Evolutionary conservation across 2,888 invertebrate genomes (phyloP).

Genomic region (Pinctada fucata): DNA sequence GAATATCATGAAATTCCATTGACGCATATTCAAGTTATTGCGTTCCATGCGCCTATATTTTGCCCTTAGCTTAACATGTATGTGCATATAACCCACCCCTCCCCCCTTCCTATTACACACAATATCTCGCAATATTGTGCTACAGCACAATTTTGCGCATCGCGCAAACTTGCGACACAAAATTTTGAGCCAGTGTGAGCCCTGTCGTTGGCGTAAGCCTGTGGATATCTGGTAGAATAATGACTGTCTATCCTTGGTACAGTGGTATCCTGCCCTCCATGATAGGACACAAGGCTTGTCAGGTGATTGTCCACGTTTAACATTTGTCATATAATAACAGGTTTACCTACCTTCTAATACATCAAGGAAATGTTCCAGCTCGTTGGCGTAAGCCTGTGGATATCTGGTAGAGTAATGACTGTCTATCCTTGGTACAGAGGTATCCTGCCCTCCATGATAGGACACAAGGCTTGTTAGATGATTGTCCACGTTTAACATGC

Average conservation of each 20-base stretch:
- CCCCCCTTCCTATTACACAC: too few species aligned
- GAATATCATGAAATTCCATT: too few species aligned
- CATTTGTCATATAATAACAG: slow-evolving; percentile 22
- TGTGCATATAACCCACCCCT: too few species aligned
- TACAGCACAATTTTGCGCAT: too few species aligned
- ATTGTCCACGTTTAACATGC: slow-evolving; percentile 59
- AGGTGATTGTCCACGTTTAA: slow-evolving; percentile 54
- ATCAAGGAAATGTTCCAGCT: slow-evolving; percentile 69
- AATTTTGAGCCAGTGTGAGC: too few species aligned
- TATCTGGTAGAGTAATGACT: slow-evolving; percentile 57
- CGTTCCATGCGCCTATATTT: too few species aligned
- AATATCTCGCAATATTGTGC: too few species aligned
- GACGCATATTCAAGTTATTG: too few species aligned
- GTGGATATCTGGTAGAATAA: slow-evolving; percentile 59
- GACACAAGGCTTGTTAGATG: slow-evolving; percentile 38
- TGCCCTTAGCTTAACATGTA: too few species aligned
- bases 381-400: slow-evolving; percentile 63
- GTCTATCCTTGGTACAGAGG: slow-evolving; percentile 45
- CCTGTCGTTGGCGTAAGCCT: slow-evolving; percentile 66
- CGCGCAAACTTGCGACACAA: too few species aligned
- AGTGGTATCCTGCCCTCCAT: slow-evolving; percentile 36
- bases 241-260: slow-evolving; percentile 44
- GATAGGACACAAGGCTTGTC: slow-evolving; percentile 35
- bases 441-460: slow-evolving; percentile 35
- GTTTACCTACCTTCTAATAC: slow-evolving; percentile 68